These are phyloP conservation scores for Chaetorhynchus papuensis DNA, from an alignment of 2,113 vertebrate genomes.

Conservation along the genomic window DNA sequence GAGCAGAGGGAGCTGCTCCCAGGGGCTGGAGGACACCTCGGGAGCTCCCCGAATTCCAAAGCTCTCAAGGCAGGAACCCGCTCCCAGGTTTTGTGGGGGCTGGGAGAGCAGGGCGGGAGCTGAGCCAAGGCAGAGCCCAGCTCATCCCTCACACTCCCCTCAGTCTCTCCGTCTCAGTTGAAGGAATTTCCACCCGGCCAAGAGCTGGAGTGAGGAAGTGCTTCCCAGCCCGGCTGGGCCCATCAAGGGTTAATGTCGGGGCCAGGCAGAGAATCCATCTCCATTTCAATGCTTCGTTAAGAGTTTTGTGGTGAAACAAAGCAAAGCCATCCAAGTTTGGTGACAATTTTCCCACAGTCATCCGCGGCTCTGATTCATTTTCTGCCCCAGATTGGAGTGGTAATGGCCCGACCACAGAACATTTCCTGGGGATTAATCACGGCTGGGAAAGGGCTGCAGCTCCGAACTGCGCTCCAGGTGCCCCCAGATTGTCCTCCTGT, in stretches of 20 bases:
- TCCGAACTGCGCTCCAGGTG: neutral
- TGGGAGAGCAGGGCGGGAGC: neutral
- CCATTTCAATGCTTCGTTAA: constrained; percentile 15
- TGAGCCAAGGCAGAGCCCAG: neutral
- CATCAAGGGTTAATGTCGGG: neutral
- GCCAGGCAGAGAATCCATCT: neutral
- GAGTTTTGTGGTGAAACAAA: constrained; percentile 47
- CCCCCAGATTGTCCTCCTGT: neutral
- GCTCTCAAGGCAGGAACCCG: rapidly evolving
- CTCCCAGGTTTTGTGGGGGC: neutral
- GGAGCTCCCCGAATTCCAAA: neutral
- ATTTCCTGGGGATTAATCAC: constrained; percentile 58
- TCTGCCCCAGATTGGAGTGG: neutral
- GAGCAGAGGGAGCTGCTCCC: neutral
- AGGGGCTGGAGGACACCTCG: neutral
- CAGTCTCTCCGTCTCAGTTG: neutral
- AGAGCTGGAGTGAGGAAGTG: neutral
- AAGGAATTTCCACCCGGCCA: neutral
- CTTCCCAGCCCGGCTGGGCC: neutral
- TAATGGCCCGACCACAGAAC: constrained; percentile 49
- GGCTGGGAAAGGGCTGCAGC: constrained; percentile 11
- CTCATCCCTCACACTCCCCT: neutral
- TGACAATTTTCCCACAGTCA: constrained; percentile 59
- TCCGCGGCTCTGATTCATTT: constrained; percentile 35
- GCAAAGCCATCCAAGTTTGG: constrained; percentile 45